Base-by-base conservation (phyloP, 2,888 invertebrate genomes). In the Spilarctia lutea region DNA sequence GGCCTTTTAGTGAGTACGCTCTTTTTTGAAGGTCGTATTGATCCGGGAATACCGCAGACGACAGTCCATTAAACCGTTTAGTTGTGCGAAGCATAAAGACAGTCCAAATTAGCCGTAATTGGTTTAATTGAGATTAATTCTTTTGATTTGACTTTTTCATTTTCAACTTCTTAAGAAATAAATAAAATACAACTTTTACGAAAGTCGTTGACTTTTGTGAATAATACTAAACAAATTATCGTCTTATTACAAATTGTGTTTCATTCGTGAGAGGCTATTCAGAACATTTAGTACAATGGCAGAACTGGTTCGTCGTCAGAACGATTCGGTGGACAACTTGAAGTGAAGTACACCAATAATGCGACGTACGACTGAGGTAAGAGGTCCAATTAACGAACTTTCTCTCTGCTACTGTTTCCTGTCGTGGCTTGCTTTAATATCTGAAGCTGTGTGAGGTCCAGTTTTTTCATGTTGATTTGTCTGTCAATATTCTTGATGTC, bases 321-420 rank as follows among this genome's bases (percentile, higher is more conserved):
- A 75, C 30, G 45, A 48, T 68, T 65, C n/a, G 56, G 18, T 74
- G 78, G 83, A 79, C 81, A 79, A 71, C 71, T 75, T 73, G 70
- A 69, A 33, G 48, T 67, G 73, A 73, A 73, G 65, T 73, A 68
- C 68, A 74, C 73, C 77, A 81, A 85, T 83, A 76, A 67, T 35
- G 63, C 33, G 65, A 45, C 69, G 65, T 71, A 30, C 48, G 27
- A 71, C n/a, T 60, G 68, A 72, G 39, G 72, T 75, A 75, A 72
- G 63, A 73, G 70, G 69, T 67, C 71, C 78, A 84, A 85, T 84
- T 85, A 84, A 77, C 79, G 48, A 73, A 81, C 81, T 85, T 84
- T 85, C 86, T 85, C 80, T 78, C 68, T 73, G 73, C 66, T 73
- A 77, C 75, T 66, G 77, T 78, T 82, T 82, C 81, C 81, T 81